These are phyloP conservation scores for Clarias platycephalus DNA, from an alignment of 2,797 vertebrate species.

Conservation along the genomic window DNA sequence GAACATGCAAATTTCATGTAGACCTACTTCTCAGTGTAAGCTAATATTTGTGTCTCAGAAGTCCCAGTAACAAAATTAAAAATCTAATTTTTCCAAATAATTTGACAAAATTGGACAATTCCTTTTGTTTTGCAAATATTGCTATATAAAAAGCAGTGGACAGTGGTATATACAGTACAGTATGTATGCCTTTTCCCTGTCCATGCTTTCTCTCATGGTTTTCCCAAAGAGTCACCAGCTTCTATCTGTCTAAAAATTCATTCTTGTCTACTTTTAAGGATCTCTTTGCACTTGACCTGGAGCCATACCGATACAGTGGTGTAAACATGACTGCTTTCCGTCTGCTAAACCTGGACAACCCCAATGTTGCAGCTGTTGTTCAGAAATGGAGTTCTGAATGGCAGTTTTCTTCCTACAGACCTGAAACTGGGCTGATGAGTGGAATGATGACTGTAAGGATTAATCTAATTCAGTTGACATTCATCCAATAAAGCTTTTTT, in stretches of 20 bases:
- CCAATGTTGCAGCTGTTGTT: slow-evolving; percentile 80
- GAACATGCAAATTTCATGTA: neutral
- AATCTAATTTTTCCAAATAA: neutral
- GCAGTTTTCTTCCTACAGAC: slow-evolving; percentile 82
- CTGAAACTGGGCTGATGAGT: slow-evolving; percentile 85
- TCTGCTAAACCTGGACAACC: slow-evolving; percentile 85
- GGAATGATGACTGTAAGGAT: slow-evolving; percentile 91
- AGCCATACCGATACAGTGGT: slow-evolving; percentile 92
- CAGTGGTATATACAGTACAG: too few species aligned
- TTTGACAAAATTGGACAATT: neutral
- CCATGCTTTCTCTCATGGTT: neutral
- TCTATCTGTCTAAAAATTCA: neutral
- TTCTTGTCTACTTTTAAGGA: slow-evolving; percentile 71
- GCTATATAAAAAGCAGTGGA: too few species aligned
- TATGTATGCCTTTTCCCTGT: neutral
- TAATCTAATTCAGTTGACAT: neutral
- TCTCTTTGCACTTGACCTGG: slow-evolving; percentile 91
- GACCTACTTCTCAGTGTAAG: neutral
- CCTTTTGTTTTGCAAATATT: neutral
- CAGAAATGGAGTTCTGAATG: slow-evolving; percentile 92
- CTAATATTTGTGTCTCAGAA: neutral
- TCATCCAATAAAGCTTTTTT: neutral
- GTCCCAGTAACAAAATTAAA: neutral
- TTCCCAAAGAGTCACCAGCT: neutral
- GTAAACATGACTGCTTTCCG: slow-evolving; percentile 96